Base-by-base conservation (phyloP, 2,888 invertebrate species). In the Archips xylosteana region DNA sequence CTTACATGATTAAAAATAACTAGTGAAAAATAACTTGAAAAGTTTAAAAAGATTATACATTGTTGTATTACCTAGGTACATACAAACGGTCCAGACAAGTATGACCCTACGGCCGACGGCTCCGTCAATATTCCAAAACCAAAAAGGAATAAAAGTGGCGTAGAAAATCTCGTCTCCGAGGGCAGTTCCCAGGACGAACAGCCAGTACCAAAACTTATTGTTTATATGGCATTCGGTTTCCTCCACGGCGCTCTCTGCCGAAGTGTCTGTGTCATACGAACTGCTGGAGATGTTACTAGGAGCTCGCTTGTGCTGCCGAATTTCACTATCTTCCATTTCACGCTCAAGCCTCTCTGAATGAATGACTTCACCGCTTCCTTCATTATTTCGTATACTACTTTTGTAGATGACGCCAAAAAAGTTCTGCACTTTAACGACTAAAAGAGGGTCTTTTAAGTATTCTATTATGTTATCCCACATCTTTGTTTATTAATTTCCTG, bases 71-170 rank as follows among this genome's bases (percentile, higher is more conserved):
- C 97, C 98, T 85, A 97, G 96, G 81, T 97, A 97, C 98, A 98
- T 98, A 71, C 97, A 95, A 74, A 97, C 94, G 39, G 97, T 96
- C 98, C 98, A 98, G 32, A 98, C 96, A 10, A 97, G 92, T 12
- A 98, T 96, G 23, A 98, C 96, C 87, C 98, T 95, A 79, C 98
- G 94, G 13, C 97, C 97, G 2, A 98, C 97, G 42, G 97, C 97
- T 32, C 97, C 97, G 91, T 98, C 98, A 74, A 98, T 95, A 89
- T 98, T 99, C 98, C 98, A 99, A 85, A 98, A 97, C 97, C 98
- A 98, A 89, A 98, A 98, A 0, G 98, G 98, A 83, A 98, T 98
- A 85, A 98, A 98, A n/a, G 96, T 95, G 1, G 97, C 96, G 90
- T 98, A 99, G 89, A 99, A 99, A 76, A 97, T 95, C 92, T 98